Conservation (phyloP, 2,113 vertebrate species). For the Salvator merianae region DNA sequence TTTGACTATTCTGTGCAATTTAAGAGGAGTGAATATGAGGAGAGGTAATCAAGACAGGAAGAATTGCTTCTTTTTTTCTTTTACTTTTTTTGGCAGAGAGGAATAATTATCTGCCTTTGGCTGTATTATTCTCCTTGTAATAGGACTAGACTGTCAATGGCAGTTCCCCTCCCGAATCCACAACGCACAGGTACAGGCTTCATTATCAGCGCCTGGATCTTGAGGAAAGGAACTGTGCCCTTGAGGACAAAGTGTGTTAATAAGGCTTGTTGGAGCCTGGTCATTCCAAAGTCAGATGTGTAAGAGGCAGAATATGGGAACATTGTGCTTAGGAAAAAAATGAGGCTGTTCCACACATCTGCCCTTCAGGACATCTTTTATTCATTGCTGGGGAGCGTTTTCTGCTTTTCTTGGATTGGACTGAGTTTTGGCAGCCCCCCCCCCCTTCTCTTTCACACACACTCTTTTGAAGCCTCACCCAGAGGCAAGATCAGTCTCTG, state of each 20-base stretch:
- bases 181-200: neutral
- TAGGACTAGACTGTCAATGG: neutral
- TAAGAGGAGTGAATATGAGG: neutral
- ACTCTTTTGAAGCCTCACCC: too few relatives aligned
- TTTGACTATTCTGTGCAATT: neutral
- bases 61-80: neutral
- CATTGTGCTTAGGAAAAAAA: neutral
- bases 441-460: too few relatives aligned
- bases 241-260: conserved; percentile 10
- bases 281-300: neutral
- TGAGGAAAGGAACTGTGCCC: neutral
- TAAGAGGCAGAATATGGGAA: neutral
- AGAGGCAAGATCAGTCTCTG: too few relatives aligned
- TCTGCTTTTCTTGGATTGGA: neutral
- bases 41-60: neutral
- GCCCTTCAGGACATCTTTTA: neutral
- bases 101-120: neutral
- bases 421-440: neutral
- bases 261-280: neutral
- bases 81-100: neutral
- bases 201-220: neutral
- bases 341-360: neutral
- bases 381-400: neutral
- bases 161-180: neutral
- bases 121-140: neutral